Base-by-base conservation (phyloP, 2,888 invertebrate genomes). In the Apomyelois bistriatella region DNA sequence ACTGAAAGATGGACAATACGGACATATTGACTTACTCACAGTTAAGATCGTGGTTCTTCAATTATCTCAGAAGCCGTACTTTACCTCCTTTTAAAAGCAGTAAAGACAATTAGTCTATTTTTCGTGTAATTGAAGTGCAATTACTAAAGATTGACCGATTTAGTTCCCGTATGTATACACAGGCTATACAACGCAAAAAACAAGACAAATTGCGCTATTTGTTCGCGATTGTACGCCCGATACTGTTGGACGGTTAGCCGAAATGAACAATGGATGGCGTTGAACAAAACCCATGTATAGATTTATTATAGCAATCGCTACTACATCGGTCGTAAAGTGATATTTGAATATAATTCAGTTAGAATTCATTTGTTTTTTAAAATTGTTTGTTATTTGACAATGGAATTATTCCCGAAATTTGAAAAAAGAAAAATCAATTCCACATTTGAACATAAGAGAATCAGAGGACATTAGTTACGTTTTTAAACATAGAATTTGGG, bases 201-300 rank as follows among this genome's bases (percentile, higher is more conserved):
- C 74, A 81, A 82, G 79, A 82, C 79, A 82, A 82, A 82, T 80
- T 74, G 75, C 76, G 75, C 76, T 80, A 80, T 83, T 83, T 79
- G 79, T 79, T 70, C 67, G 60, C 79, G 79, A 82, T 78, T 78
- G 80, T 76, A 65, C 73, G 60, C 57, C 69, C 74, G 76, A 82
- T 79, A 79, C 76, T 68, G 70, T 67, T 62, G 62, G 64, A 64
- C 72, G 70, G 79, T 75, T 75, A 76, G 74, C 72, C 66, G 65
- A 74, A 77, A 76, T 71, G 72, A 74, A 79, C 76, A 76, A 79
- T 79, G 68, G 69, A 64, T 68, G 58, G 65, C 54, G 58, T 22
- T 53, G 58, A 60, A 65, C 63, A 70, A 60, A 63, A 59, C 54
- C 61, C 58, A 54, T 54, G 59, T 60, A 56, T 61, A 61, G 58